A percentile compares a stretch with the other conserved stretches of the same genome.
phyloP scores from a whole-genome alignment of 64 coral and sea anemone genomes.

The Catalaphyllia jardinei region DNA sequence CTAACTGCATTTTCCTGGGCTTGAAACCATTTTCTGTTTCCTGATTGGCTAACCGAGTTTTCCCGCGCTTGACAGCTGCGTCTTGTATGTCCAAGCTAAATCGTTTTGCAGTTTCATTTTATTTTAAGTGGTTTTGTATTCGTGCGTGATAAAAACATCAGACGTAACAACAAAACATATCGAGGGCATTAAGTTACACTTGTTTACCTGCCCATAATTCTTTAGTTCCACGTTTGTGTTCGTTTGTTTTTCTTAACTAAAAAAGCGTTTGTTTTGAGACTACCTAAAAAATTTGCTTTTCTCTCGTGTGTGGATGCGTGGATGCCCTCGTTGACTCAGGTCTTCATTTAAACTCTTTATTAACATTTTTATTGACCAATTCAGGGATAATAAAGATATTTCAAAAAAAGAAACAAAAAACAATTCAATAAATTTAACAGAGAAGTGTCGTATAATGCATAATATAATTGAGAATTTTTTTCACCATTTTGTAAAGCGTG shows the following conservation, averaged over 20 bases:
- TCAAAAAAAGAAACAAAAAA: not conserved
- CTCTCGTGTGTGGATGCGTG: not conserved
- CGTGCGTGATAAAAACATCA: not conserved
- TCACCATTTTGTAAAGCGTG: not conserved
- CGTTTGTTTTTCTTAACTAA: too few species aligned
- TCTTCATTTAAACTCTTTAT: not conserved
- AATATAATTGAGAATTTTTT: conserved; percentile 12
- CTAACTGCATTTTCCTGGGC: not conserved
- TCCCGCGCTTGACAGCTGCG: not conserved
- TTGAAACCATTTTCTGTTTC: not conserved
- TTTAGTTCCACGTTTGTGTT: too few species aligned
- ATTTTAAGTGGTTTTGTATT: not conserved
- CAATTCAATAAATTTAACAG: not conserved
- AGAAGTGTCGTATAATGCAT: not conserved
- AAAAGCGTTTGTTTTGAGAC: not conserved
- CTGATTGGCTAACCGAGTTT: not conserved
- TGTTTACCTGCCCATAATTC: not conserved
- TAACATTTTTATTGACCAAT: not conserved
- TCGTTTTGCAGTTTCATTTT: not conserved
- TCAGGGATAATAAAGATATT: not conserved
- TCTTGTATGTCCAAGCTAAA: too few species aligned
- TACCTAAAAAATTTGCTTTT: not conserved
- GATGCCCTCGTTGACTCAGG: conserved; percentile 54
- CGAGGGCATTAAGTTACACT: not conserved
- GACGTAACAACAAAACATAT: not conserved